Conservation (phyloP, 2,113 vertebrate species). For the Eptesicus fuscus region DNA sequence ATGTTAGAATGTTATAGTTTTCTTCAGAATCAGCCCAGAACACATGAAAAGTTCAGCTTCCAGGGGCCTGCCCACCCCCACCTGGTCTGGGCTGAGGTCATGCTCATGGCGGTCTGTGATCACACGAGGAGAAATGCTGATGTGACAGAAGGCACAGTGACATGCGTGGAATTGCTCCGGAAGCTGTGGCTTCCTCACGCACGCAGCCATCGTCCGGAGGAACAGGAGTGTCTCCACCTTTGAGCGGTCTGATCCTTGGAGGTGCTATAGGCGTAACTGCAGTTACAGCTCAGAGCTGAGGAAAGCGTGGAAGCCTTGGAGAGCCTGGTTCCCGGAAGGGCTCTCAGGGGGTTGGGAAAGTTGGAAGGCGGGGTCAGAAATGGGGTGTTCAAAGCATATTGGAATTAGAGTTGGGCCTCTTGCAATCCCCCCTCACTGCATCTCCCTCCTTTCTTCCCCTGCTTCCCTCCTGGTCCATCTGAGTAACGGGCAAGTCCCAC, state of each 20-base stretch:
- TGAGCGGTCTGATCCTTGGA: not conserved
- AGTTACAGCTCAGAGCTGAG: slow-evolving; percentile 12
- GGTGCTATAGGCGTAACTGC: not conserved
- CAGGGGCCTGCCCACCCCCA: not conserved
- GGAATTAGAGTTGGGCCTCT: not conserved
- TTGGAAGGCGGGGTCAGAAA: not conserved
- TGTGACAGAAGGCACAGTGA: not conserved
- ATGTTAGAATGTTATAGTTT: not conserved
- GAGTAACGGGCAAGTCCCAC: not conserved
- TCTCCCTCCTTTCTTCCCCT: no score
- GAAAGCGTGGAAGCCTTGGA: not conserved
- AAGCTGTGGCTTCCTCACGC: not conserved
- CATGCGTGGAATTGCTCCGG: not conserved
- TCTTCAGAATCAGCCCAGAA: not conserved
- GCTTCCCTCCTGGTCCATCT: not conserved
- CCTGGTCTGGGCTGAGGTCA: not conserved
- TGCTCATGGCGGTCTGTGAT: not conserved
- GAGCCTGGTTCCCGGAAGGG: not conserved
- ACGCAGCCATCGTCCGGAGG: not conserved
- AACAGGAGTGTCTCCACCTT: not conserved
- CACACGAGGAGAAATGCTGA: not conserved
- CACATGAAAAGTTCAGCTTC: not conserved
- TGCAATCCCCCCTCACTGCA: not conserved
- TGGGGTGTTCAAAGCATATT: not conserved
- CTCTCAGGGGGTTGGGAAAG: not conserved